Evolutionary conservation across 1,140 invertebrate genomes (phyloP).

Genomic region (Diorhabda sublineata): DNA sequence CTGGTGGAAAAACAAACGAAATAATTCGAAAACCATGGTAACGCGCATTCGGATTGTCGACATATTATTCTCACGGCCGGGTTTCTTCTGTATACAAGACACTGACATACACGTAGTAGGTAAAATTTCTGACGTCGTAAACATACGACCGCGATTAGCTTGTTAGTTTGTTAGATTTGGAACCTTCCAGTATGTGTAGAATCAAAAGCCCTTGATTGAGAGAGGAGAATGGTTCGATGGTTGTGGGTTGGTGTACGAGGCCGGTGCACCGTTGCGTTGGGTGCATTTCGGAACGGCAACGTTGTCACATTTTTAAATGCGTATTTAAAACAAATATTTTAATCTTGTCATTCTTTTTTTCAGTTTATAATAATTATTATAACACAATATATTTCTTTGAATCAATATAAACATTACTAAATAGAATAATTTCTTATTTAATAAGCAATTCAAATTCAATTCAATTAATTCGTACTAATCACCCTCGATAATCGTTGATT

Average conservation of each 20-base stretch:
- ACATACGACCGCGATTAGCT: not conserved
- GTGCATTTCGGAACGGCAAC: not conserved
- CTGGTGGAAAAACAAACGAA: not conserved
- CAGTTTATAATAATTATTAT: too few relatives aligned
- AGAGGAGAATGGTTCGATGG: conserved; percentile 4
- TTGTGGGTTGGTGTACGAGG: conserved; percentile 9
- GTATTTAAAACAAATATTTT: too few relatives aligned
- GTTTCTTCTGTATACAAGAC: conserved; percentile 1
- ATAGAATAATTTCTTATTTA: too few relatives aligned
- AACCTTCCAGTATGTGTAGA: conserved; percentile 3
- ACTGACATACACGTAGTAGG: not conserved
- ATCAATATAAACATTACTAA: too few relatives aligned
- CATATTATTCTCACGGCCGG: not conserved
- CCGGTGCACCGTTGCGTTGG: conserved; percentile 2
- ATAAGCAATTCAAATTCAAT: too few relatives aligned
- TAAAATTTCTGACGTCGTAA: conserved; percentile 6
- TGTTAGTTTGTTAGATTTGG: conserved; percentile 1
- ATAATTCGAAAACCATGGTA: not conserved
- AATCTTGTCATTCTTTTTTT: too few relatives aligned
- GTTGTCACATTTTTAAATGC: not conserved
- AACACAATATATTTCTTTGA: too few relatives aligned
- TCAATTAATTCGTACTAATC: too few relatives aligned
- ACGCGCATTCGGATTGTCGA: not conserved
- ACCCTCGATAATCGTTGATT: too few relatives aligned
- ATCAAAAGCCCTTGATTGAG: conserved; percentile 5